Conservation (phyloP, 2,888 invertebrate species). For the Altica lythri region DNA sequence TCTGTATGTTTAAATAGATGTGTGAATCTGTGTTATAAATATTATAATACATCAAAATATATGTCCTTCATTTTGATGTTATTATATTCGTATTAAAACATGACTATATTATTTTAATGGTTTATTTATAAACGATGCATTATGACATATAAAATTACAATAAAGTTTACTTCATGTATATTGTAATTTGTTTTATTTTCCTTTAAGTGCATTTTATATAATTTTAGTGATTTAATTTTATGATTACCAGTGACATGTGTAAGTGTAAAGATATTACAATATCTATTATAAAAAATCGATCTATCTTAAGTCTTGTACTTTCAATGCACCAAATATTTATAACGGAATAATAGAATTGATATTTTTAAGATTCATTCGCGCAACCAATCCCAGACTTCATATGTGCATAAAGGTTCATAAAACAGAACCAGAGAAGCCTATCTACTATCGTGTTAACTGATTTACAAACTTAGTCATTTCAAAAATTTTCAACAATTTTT, state of each 20-base stretch:
- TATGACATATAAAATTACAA: slow-evolving; percentile 51
- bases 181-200: slow-evolving; percentile 39
- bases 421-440: too few species aligned
- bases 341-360: too few species aligned
- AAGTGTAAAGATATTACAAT: slow-evolving; percentile 14
- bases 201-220: slow-evolving; percentile 19
- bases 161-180: slow-evolving; percentile 41
- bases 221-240: slow-evolving; percentile 20
- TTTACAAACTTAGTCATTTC: too few species aligned
- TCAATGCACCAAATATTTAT: slow-evolving; percentile 39
- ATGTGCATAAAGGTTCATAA: too few species aligned
- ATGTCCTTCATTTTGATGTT: too few species aligned
- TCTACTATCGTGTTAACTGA: too few species aligned
- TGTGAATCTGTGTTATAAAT: neutral
- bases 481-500: too few species aligned
- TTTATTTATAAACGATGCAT: slow-evolving; percentile 49
- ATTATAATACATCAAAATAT: neutral
- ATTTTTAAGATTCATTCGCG: too few species aligned
- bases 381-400: too few species aligned
- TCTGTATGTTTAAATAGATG: neutral
- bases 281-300: slow-evolving; percentile 23
- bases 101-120: slow-evolving; percentile 35
- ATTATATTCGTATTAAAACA: slow-evolving; percentile 30
- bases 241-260: slow-evolving; percentile 25
- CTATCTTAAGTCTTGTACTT: slow-evolving; percentile 36